Percentiles rank a stretch among this genome's conserved stretches.
phyloP scores from a whole-genome alignment of 2,797 vertebrate genomes.

The Lutjanus campechanus region DNA sequence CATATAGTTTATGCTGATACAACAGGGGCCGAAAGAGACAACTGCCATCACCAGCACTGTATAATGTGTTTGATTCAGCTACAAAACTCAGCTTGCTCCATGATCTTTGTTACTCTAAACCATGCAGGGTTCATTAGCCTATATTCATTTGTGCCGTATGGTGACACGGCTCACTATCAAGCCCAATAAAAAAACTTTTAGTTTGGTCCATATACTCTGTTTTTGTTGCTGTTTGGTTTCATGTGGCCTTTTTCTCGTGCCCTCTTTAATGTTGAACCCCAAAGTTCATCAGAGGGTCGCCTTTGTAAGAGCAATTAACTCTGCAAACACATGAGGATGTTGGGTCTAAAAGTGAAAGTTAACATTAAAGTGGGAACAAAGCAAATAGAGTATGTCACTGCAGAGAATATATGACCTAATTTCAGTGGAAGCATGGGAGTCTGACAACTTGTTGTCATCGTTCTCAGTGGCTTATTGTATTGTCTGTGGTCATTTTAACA shows the following conservation, averaged over 20 bases:
- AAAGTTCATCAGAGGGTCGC: slow-evolving; percentile 54
- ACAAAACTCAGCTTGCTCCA: not conserved
- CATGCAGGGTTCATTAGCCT: not conserved
- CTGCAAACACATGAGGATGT: slow-evolving; percentile 50
- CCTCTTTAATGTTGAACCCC: slow-evolving; percentile 1
- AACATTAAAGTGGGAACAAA: slow-evolving; percentile 47
- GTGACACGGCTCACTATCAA: not conserved
- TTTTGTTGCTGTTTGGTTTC: slow-evolving; percentile 12
- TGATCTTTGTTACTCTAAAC: not conserved
- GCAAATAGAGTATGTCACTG: slow-evolving; percentile 5
- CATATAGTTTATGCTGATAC: not conserved
- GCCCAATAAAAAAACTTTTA: slow-evolving; percentile 1
- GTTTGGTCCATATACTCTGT: not conserved
- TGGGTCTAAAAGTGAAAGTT: slow-evolving; percentile 41
- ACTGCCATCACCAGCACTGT: not conserved
- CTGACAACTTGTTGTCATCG: not conserved
- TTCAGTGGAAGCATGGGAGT: slow-evolving; percentile 5
- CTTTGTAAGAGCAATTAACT: slow-evolving; percentile 37
- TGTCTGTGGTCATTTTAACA: not conserved
- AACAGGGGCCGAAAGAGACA: not conserved
- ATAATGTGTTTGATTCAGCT: not conserved
- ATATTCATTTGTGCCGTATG: not conserved
- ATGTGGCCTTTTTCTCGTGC: slow-evolving; percentile 6
- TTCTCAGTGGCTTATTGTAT: slow-evolving; percentile 2
- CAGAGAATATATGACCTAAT: slow-evolving; percentile 37